Percentiles rank a stretch among this genome's conserved stretches.
phyloP scores from a whole-genome alignment of 2,797 vertebrate genomes.

The Phrynocephalus guinanensis region DNA sequence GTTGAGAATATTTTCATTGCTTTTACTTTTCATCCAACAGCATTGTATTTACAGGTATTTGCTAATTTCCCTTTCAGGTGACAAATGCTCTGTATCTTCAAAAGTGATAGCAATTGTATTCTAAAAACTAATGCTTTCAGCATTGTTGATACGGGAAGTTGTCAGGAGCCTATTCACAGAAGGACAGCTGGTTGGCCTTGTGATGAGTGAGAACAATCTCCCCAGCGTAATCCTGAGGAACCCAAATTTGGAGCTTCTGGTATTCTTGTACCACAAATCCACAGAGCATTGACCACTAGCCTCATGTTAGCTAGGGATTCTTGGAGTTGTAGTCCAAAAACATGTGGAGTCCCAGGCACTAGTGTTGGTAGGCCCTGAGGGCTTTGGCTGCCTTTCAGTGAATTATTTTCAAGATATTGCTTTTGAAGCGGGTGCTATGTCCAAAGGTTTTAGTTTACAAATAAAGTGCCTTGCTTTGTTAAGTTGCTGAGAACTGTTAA shows the following conservation, averaged over 20 bases:
- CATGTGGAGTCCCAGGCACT: not conserved
- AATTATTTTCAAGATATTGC: not conserved
- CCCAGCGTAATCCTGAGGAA: no score
- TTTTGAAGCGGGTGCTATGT: not conserved
- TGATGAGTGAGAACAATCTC: not conserved
- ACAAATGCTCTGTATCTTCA: not conserved
- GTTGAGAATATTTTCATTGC: conserved; percentile 18
- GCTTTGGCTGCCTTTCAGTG: not conserved
- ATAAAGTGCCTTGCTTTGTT: not conserved
- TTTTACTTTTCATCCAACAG: conserved; percentile 25
- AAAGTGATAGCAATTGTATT: not conserved
- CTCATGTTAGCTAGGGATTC: not conserved
- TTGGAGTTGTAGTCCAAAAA: no score
- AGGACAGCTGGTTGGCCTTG: not conserved
- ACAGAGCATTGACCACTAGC: not conserved
- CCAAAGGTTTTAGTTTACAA: not conserved
- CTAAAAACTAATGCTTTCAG: not conserved
- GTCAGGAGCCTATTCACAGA: not conserved
- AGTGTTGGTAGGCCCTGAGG: not conserved
- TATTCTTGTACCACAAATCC: not conserved
- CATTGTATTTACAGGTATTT: conserved; percentile 4
- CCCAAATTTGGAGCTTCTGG: no score
- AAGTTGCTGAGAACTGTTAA: not conserved
- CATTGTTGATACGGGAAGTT: not conserved
- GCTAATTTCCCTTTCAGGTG: not conserved